These are phyloP conservation scores for Sebastes alutus DNA, from an alignment of 2,797 vertebrate species.

Conservation along the genomic window DNA sequence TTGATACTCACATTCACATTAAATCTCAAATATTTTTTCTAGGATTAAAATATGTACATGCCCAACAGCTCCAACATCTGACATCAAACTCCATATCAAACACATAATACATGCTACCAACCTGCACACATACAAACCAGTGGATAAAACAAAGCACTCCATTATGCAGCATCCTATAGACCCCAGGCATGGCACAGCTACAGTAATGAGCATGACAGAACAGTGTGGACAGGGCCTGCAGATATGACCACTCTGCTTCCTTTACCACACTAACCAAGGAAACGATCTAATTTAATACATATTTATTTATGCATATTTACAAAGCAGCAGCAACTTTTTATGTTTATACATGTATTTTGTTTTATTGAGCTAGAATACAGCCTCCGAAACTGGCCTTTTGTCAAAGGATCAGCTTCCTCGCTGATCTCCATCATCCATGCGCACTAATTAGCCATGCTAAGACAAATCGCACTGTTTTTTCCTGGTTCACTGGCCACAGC, in stretches of 20 bases:
- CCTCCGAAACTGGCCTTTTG: conserved; percentile 33
- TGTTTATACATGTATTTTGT: neutral
- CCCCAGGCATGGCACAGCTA: conserved; percentile 12
- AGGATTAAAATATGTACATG: too few relatives aligned
- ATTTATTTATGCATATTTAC: neutral
- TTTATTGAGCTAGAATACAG: neutral
- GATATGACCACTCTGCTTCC: neutral
- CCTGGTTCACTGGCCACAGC: conserved; percentile 67
- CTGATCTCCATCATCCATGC: conserved; percentile 59
- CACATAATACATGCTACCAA: neutral
- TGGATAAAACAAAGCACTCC: conserved; percentile 20
- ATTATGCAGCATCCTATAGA: conserved; percentile 8
- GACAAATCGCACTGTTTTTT: conserved; percentile 58
- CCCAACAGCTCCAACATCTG: neutral
- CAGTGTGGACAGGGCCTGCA: conserved; percentile 18
- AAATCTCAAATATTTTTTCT: neutral
- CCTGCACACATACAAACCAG: neutral
- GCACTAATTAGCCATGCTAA: conserved; percentile 67
- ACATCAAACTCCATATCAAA: neutral
- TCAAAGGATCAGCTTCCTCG: conserved; percentile 55
- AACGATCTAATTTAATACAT: neutral
- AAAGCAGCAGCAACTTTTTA: neutral
- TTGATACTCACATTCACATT: neutral
- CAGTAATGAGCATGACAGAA: conserved; percentile 50
- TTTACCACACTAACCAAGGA: neutral